These are phyloP conservation scores for Girardinus metallicus DNA, from an alignment of 2,797 vertebrate species.

Conservation along the genomic window DNA sequence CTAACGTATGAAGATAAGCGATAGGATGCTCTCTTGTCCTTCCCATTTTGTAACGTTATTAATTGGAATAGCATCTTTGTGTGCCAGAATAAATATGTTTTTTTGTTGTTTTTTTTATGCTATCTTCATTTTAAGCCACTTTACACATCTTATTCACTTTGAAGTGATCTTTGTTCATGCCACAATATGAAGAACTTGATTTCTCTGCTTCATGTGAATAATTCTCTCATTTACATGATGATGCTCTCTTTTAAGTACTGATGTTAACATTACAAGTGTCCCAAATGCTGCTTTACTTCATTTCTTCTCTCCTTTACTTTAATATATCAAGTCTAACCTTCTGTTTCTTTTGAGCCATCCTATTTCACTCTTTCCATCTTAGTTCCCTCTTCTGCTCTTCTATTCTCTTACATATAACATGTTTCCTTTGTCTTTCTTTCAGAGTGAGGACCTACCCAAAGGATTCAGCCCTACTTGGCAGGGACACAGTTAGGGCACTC, in stretches of 20 bases:
- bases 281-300: neutral
- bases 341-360: slow-evolving; percentile 60
- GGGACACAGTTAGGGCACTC: slow-evolving; percentile 92
- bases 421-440: slow-evolving; percentile 1
- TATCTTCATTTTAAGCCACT: neutral
- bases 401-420: neutral
- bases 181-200: neutral
- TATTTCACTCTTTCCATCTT: slow-evolving; percentile 8
- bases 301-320: slow-evolving; percentile 16
- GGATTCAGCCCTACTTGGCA: slow-evolving; percentile 87
- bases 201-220: neutral
- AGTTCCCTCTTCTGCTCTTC: neutral
- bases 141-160: neutral
- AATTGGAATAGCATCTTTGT: neutral
- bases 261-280: neutral
- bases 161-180: neutral
- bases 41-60: neutral
- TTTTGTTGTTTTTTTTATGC: neutral
- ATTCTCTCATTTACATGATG: neutral
- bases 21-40: neutral
- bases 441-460: slow-evolving; percentile 91
- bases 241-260: neutral
- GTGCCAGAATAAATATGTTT: neutral
- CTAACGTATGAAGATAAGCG: neutral
- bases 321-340: slow-evolving; percentile 16